These are phyloP conservation scores for Todiramphus saurophagus DNA, from an alignment of 2,113 vertebrate genomes.

Conservation along the genomic window DNA sequence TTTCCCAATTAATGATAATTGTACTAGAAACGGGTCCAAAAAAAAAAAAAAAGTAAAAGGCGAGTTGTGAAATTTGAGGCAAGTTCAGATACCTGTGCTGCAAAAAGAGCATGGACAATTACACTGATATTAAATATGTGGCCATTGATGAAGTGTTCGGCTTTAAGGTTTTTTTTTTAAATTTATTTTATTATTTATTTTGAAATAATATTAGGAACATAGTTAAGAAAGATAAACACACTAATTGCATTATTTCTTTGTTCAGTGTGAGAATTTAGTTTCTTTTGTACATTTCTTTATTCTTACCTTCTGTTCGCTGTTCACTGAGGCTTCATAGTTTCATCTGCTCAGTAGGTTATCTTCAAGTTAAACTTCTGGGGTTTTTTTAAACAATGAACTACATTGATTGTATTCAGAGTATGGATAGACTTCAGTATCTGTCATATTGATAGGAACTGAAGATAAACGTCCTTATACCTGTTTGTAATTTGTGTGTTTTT, in stretches of 20 bases:
- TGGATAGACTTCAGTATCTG: background rate
- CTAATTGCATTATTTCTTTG: background rate
- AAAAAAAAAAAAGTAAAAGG: too few relatives aligned
- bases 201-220: background rate
- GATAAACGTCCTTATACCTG: background rate
- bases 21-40: background rate
- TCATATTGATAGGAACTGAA: background rate
- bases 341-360: background rate
- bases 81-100: background rate
- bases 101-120: background rate
- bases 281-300: background rate
- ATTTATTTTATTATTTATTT: too few relatives aligned
- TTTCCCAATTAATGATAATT: background rate
- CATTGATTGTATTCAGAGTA: background rate
- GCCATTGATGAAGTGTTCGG: background rate
- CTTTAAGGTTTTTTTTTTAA: background rate
- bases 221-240: background rate
- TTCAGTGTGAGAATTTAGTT: background rate
- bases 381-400: background rate
- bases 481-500: background rate
- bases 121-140: background rate
- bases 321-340: background rate
- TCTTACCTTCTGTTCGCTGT: background rate
- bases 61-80: background rate
- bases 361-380: background rate